Conservation (phyloP, 2,113 vertebrate genomes). For the Petrocephalus microphthalmus region DNA sequence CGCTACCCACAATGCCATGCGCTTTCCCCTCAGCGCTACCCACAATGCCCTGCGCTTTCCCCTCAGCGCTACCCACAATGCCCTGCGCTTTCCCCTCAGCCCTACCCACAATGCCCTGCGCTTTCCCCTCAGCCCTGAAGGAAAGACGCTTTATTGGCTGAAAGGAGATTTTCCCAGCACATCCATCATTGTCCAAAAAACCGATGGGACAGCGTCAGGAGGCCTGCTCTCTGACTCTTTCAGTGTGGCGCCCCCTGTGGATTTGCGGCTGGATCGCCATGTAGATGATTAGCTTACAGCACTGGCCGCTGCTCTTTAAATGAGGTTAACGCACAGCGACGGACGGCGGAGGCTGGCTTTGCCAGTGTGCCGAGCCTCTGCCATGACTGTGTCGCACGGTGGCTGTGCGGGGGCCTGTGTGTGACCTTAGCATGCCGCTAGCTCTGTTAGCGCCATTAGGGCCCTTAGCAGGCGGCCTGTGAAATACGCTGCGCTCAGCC, state of each 20-base stretch:
- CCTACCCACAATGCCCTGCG: background rate
- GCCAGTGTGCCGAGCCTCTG: no score
- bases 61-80: background rate
- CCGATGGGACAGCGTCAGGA: background rate
- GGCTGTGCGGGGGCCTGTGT: background rate
- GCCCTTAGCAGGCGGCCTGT: background rate
- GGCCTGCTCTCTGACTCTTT: slow-evolving; percentile 24
- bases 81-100: no score
- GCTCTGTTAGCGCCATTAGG: background rate
- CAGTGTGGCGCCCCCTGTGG: slow-evolving; percentile 17
- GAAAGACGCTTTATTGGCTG: background rate
- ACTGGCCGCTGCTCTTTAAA: background rate
- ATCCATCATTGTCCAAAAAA: background rate
- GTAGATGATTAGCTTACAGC: background rate
- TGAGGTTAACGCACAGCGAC: slow-evolving; percentile 8
- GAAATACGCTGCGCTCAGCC: no score
- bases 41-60: no score
- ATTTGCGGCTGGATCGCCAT: background rate
- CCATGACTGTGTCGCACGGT: background rate
- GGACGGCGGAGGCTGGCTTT: background rate
- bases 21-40: background rate
- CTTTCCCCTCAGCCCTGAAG: background rate
- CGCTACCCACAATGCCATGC: background rate
- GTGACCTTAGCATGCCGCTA: background rate
- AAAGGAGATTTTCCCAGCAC: background rate